These are phyloP conservation scores for Ceratina australensis DNA, from an alignment of 1,140 invertebrate genomes.

Conservation along the genomic window DNA sequence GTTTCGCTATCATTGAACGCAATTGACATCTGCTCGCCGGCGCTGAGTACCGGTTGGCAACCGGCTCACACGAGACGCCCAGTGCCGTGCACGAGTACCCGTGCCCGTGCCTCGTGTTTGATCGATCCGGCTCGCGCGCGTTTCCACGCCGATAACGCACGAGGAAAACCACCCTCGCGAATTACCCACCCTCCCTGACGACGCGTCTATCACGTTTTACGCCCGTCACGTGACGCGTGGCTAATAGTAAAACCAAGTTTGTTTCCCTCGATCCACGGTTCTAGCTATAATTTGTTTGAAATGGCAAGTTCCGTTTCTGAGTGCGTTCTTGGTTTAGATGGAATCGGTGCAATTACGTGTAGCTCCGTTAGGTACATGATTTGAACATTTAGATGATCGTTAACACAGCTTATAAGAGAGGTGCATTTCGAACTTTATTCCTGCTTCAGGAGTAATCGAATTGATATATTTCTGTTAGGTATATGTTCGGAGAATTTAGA, in stretches of 20 bases:
- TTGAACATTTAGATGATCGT: too few species aligned
- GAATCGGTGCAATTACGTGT: too few species aligned
- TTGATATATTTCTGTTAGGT: too few species aligned
- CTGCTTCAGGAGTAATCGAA: too few species aligned
- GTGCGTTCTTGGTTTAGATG: too few species aligned
- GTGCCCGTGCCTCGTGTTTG: conserved; percentile 50
- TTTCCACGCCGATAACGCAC: conserved; percentile 44
- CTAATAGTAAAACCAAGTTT: conserved; percentile 23
- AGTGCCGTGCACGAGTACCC: conserved; percentile 52
- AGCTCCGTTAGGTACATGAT: too few species aligned
- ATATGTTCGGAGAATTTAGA: too few species aligned
- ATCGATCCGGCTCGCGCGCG: conserved; percentile 47
- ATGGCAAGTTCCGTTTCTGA: too few species aligned
- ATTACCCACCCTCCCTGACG: background rate
- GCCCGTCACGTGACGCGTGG: conserved; percentile 17
- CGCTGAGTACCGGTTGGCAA: conserved; percentile 61
- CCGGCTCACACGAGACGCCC: conserved; percentile 56
- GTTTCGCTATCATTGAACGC: conserved; percentile 61
- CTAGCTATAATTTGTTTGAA: background rate
- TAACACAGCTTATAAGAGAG: too few species aligned
- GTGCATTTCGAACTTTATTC: too few species aligned
- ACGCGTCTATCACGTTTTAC: conserved; percentile 19
- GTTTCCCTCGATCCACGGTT: background rate
- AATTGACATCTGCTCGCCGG: conserved; percentile 58
- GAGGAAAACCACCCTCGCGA: conserved; percentile 12